Base-by-base conservation (phyloP, 2,888 invertebrate species). In the Euplexia lucipara region DNA sequence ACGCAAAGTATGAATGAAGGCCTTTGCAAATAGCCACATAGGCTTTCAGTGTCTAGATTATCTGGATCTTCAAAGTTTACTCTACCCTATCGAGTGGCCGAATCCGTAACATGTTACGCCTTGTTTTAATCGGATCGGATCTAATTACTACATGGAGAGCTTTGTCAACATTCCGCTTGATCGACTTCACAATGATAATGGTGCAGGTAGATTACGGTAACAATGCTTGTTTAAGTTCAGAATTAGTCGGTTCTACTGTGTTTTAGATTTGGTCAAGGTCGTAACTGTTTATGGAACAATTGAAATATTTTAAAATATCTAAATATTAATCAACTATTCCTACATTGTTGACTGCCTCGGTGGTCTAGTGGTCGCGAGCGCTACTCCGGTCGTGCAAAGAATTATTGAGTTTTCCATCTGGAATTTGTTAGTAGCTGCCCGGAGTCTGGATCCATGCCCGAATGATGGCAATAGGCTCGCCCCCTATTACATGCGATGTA, bases 131-230 rank as follows among this genome's bases (percentile, higher is more conserved):
- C 62, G 47, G 68, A 69, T 75, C 54, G 68, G 41, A 35, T 67
- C 75, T 83, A 85, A 86, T 86, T 86, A 82, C 62, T 74, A 58
- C n/a, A 53, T 60, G 54, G 47, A 74, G 75, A 75, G 86, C 78
- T 82, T 76, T 78, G 83, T 83, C 81, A 86, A 86, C 48, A 81
- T 64, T 70, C 66, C 81, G 86, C 77, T 78, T 81, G 81, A 74
- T 78, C 70, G 80, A 58, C 12, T 58, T 45, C 49, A 59, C 58
- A 60, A 22, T 45, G 82, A 84, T 81, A 80, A 75, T 56, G 45
- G 14, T 57, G 34, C 39, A 70, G 57, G 51, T 64, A 82, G 73
- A 73, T 83, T 71, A 60, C 26, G 51, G 61, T 44, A 64, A 72
- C 54, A 64, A 49, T 62, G 56, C 54, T 44, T 44, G 26, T 62